Conservation (phyloP, 2,113 vertebrate species). For the Corythoichthys intestinalis region DNA sequence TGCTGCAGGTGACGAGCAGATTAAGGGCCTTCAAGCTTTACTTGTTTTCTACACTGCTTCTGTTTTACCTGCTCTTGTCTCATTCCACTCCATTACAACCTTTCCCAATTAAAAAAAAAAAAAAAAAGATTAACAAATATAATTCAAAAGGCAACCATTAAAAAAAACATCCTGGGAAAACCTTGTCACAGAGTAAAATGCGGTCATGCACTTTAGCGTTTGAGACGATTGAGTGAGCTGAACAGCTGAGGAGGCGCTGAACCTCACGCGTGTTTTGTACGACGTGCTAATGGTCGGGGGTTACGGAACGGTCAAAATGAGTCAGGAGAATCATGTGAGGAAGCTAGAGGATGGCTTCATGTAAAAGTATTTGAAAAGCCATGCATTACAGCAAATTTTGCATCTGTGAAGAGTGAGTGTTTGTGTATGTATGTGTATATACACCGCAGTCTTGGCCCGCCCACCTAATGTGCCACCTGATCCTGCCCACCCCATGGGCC, state of each 20-base stretch:
- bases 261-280: neutral
- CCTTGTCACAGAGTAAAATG: conserved; percentile 7
- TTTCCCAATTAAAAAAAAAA: neutral
- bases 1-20: neutral
- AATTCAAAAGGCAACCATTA: neutral
- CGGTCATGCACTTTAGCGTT: conserved; percentile 37
- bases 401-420: neutral
- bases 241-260: conserved; percentile 54
- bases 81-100: neutral
- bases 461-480: conserved; percentile 58
- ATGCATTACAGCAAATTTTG: neutral
- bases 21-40: neutral
- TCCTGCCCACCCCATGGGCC: conserved; percentile 42
- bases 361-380: neutral
- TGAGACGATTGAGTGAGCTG: conserved; percentile 42
- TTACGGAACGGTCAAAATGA: neutral
- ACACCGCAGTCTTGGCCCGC: conserved; percentile 30
- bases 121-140: neutral
- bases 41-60: neutral
- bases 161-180: conserved; percentile 15
- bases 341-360: neutral
- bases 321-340: conserved; percentile 2
- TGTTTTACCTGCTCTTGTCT: neutral
- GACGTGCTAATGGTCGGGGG: neutral
- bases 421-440: neutral